Percentiles rank a stretch among this genome's conserved stretches.
These are phyloP conservation scores for Patiria miniata DNA, from an alignment of 35 echinoderm and acorn worm species.

Conservation along the genomic window DNA sequence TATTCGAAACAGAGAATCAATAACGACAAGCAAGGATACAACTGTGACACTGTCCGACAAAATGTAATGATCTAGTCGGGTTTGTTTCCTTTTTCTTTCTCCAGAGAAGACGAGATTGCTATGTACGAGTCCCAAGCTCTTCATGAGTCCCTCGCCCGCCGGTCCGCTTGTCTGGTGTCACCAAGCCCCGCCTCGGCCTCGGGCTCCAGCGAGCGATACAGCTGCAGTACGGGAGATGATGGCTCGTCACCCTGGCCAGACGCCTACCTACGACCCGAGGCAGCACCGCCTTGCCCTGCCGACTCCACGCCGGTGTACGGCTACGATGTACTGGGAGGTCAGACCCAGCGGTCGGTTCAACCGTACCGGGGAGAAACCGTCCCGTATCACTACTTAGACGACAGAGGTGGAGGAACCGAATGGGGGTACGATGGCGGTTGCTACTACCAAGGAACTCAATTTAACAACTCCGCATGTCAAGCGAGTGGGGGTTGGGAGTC, in stretches of 20 bases:
- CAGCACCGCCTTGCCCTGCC: neutral
- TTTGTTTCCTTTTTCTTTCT: neutral
- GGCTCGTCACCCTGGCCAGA: neutral
- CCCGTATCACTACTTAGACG: neutral
- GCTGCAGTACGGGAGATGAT: conserved; percentile 2
- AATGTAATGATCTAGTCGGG: too few species aligned
- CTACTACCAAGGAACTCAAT: conserved; percentile 14
- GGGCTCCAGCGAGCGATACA: neutral
- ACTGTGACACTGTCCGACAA: too few species aligned
- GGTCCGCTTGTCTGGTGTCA: neutral
- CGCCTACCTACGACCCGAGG: neutral
- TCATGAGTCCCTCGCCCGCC: neutral
- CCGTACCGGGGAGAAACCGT: neutral
- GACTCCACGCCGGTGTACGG: neutral
- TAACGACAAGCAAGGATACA: too few species aligned
- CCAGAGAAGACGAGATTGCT: conserved; percentile 1
- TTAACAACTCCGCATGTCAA: neutral
- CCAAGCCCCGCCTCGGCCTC: neutral
- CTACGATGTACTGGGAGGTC: neutral
- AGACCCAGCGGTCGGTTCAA: neutral
- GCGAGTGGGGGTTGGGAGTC: neutral
- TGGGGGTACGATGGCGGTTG: neutral
- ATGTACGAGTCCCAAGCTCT: conserved; percentile 19
- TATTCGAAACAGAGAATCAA: too few species aligned
- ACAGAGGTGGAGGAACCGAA: neutral